Evolutionary conservation across 2,888 invertebrate genomes (phyloP).

Genomic region (Nephrocerus scutellatus): DNA sequence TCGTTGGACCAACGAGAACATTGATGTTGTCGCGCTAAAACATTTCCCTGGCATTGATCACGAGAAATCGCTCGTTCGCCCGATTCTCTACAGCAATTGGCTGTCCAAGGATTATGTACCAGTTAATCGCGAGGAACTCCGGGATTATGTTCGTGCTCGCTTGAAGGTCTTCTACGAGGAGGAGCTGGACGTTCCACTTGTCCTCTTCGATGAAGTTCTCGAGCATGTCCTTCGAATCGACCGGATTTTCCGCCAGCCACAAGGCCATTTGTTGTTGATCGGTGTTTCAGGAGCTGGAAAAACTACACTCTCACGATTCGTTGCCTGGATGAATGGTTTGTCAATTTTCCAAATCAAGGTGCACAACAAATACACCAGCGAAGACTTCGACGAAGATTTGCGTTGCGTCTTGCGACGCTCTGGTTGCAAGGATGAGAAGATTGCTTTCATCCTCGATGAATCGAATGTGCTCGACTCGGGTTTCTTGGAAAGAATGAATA

Average conservation of each 20-base stretch:
- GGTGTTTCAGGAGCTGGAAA: conserved; percentile 99
- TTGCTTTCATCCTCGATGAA: conserved; percentile 98
- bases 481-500: conserved; percentile 99
- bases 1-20: conserved; percentile 96
- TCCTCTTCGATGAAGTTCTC: conserved; percentile 97
- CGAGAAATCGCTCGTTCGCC: conserved; percentile 80
- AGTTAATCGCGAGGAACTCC: conserved; percentile 86
- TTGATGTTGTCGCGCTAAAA: conserved; percentile 84
- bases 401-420: conserved; percentile 78
- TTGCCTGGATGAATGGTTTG: conserved; percentile 99
- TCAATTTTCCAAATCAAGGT: conserved; percentile 99
- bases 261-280: conserved; percentile 94
- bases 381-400: conserved; percentile 98
- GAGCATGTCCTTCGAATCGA: conserved; percentile 98
- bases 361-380: conserved; percentile 98
- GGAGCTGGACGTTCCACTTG: conserved; percentile 95
- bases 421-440: conserved; percentile 94
- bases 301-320: conserved; percentile 97
- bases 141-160: conserved; percentile 95
- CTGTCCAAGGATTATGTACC: conserved; percentile 96
- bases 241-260: conserved; percentile 97
- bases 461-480: conserved; percentile 98
- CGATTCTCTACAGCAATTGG: conserved; percentile 99
- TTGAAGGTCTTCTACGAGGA: conserved; percentile 99
- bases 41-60: conserved; percentile 89